phyloP scores from a whole-genome alignment of 1,140 invertebrate species.

The Drosophila bipectinata region DNA sequence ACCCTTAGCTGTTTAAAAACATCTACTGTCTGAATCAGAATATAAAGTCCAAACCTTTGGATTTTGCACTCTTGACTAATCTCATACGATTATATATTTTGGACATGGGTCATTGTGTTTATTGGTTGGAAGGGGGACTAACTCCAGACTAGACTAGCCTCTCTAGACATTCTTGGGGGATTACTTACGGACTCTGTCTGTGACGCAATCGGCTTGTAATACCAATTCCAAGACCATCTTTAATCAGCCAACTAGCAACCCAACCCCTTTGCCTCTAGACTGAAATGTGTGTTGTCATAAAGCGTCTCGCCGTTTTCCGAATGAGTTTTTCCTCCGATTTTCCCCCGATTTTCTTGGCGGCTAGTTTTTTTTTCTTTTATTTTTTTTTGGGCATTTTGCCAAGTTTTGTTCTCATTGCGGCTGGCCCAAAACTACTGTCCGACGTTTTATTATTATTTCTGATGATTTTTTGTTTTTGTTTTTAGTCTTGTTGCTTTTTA shows the following conservation, averaged over 20 bases:
- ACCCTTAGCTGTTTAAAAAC: neutral
- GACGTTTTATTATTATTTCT: conserved; percentile 20
- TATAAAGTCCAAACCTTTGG: conserved; percentile 42
- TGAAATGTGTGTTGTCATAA: conserved; percentile 37
- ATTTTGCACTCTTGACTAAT: conserved; percentile 44
- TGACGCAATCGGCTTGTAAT: conserved; percentile 56
- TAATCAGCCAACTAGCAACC: neutral
- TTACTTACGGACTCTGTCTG: neutral
- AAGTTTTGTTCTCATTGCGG: conserved; percentile 33
- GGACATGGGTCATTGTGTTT: conserved; percentile 21
- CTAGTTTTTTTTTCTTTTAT: conserved; percentile 19
- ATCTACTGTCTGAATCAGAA: conserved; percentile 43
- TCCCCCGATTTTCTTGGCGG: conserved; percentile 25
- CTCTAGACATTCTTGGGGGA: neutral
- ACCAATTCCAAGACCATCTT: conserved; percentile 22
- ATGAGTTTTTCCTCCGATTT: conserved; percentile 29
- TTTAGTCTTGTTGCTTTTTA: conserved; percentile 15
- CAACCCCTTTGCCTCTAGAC: conserved; percentile 13
- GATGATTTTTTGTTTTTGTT: conserved; percentile 8
- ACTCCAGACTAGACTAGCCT: conserved; percentile 22
- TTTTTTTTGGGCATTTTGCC: conserved; percentile 44
- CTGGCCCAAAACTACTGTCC: conserved; percentile 50
- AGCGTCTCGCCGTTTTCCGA: conserved; percentile 24
- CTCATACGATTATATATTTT: conserved; percentile 9
- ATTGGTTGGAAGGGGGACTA: conserved; percentile 2